A percentile compares a stretch with the other conserved stretches of the same genome.
Conservation (phyloP, 2,888 invertebrate species). For the Crioceris asparagi region DNA sequence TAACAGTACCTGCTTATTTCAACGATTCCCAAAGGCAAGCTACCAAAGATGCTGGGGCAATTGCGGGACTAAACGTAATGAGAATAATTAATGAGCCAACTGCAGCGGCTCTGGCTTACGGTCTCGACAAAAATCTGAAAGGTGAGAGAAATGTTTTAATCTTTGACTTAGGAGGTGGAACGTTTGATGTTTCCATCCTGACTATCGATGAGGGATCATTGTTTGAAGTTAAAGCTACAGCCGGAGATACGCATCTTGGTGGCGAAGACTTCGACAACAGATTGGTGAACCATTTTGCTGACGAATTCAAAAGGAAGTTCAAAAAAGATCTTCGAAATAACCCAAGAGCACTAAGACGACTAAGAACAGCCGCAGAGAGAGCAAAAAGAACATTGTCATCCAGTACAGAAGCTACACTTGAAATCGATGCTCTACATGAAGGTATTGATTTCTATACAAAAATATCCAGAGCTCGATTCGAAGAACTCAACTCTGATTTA, state of each 20-base stretch:
- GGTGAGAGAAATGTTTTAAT: slow-evolving; percentile 44
- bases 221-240: slow-evolving; percentile 74
- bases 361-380: slow-evolving; percentile 66
- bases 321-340: slow-evolving; percentile 52
- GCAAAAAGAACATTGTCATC: slow-evolving; percentile 70
- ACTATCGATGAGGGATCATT: slow-evolving; percentile 74
- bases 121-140: slow-evolving; percentile 25
- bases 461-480: slow-evolving; percentile 65
- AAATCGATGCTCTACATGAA: slow-evolving; percentile 65
- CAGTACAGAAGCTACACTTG: slow-evolving; percentile 63
- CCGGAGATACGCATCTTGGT: slow-evolving; percentile 75
- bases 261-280: slow-evolving; percentile 58
- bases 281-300: slow-evolving; percentile 46
- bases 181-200: slow-evolving; percentile 75
- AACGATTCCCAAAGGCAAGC: slow-evolving; percentile 66
- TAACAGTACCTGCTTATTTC: slow-evolving; percentile 26
- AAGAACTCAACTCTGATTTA: slow-evolving; percentile 61
- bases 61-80: slow-evolving; percentile 58
- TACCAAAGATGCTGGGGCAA: slow-evolving; percentile 68
- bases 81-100: slow-evolving; percentile 72
- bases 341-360: slow-evolving; percentile 55
- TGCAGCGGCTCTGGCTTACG: slow-evolving; percentile 24
- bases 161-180: slow-evolving; percentile 53
- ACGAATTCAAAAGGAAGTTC: slow-evolving; percentile 62
- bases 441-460: slow-evolving; percentile 64